Conservation (phyloP, 1,140 invertebrate genomes). For the Drosophila rufa region DNA sequence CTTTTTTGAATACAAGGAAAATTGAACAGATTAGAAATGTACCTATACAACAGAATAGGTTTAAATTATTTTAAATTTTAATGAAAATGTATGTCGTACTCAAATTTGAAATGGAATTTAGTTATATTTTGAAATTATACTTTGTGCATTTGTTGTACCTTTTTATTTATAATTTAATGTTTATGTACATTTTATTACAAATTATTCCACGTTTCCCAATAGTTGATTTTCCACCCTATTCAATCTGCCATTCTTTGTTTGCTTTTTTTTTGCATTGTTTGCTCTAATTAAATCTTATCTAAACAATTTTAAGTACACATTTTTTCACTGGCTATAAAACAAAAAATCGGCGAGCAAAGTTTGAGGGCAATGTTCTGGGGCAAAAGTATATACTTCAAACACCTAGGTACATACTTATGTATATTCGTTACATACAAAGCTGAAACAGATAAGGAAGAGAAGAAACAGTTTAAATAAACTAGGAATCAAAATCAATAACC, state of each 20-base stretch:
- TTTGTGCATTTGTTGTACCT: too few relatives aligned
- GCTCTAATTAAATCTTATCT: conserved; percentile 62
- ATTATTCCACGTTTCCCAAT: too few relatives aligned
- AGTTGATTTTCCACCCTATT: not conserved
- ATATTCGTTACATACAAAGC: conserved; percentile 16
- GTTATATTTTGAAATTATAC: too few relatives aligned
- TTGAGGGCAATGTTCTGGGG: conserved; percentile 24
- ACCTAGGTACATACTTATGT: not conserved
- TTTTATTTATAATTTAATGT: too few relatives aligned
- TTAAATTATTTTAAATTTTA: too few relatives aligned
- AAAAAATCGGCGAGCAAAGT: conserved; percentile 4
- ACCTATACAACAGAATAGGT: too few relatives aligned
- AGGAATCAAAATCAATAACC: conserved; percentile 62
- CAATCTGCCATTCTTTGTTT: not conserved
- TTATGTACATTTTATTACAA: too few relatives aligned
- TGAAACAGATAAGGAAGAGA: not conserved
- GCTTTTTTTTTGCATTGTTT: conserved; percentile 10
- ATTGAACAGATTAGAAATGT: not conserved
- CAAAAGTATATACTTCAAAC: not conserved
- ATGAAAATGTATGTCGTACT: too few relatives aligned
- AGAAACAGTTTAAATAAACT: conserved; percentile 11
- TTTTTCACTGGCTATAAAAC: conserved; percentile 32
- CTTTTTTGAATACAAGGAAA: not conserved
- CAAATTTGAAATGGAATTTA: too few relatives aligned
- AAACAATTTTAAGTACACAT: conserved; percentile 53